These are phyloP conservation scores for Agrilus biguttatus DNA, from an alignment of 2,888 invertebrate species.

Conservation along the genomic window DNA sequence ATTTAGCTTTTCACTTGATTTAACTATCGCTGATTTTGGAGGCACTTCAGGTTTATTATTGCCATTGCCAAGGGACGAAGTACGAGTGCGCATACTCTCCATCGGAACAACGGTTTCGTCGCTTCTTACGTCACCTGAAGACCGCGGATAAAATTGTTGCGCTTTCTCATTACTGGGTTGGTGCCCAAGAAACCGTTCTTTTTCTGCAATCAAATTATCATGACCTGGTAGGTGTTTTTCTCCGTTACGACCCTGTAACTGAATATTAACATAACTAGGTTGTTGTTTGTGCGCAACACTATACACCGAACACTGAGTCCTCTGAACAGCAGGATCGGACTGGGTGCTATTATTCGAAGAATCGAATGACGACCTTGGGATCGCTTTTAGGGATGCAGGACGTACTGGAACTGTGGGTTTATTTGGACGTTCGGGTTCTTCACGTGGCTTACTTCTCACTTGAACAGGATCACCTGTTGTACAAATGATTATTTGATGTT, in stretches of 20 bases:
- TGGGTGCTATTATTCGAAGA: conserved; percentile 21
- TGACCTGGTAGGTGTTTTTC: conserved; percentile 25
- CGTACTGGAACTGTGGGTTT: conserved; percentile 75
- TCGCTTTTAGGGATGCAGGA: conserved; percentile 46
- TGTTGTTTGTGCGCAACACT: conserved; percentile 58
- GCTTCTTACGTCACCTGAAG: conserved; percentile 18
- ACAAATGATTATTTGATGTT: conserved; percentile 6
- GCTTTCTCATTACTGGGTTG: conserved; percentile 10
- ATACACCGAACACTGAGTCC: conserved; percentile 48
- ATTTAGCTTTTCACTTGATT: conserved; percentile 18
- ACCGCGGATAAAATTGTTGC: conserved; percentile 8
- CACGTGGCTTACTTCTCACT: conserved; percentile 31
- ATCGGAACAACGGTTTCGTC: conserved; percentile 18
- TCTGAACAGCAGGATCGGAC: conserved; percentile 39
- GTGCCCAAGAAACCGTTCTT: conserved; percentile 27
- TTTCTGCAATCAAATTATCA: conserved; percentile 28
- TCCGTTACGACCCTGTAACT: conserved; percentile 11
- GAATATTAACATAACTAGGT: conserved; percentile 37
- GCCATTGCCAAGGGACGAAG: conserved; percentile 11
- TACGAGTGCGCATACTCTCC: conserved; percentile 11
- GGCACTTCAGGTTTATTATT: conserved; percentile 21
- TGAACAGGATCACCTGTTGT: conserved; percentile 30
- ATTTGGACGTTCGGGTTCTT: conserved; percentile 30
- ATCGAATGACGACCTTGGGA: conserved; percentile 34
- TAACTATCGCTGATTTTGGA: conserved; percentile 20